Evolutionary conservation across 1,140 invertebrate genomes (phyloP), one percentile per base, ranked within the genome.

Genomic region (Brachionus sp.): DNA sequence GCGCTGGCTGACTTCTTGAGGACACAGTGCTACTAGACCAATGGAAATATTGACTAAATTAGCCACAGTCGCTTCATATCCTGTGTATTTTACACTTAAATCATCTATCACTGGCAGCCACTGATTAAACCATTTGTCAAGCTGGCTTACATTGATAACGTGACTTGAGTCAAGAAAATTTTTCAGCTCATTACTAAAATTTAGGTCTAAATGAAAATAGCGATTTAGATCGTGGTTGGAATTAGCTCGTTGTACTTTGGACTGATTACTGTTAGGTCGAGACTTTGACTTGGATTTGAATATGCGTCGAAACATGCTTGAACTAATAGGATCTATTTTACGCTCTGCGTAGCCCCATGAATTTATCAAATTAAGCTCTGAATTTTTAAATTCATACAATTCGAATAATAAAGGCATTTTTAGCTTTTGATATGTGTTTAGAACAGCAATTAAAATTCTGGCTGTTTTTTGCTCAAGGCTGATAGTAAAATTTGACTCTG

Each of bases 281-380:
- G 70, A 75, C 46, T 75, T 75, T 4, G 70, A 75, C 25, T 75
- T 75, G 29, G 70, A 75, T 29, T 75, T 75, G 39, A 75, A 75
- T 3, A 75, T 75, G 25, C 70, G 70, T 12, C 42, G 37, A 19
- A 75, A 75, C 70, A 75, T 75, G n/a, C 42, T 75, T 0, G 70
- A 75, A 3, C 25, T 75, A 6, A 10, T 12, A 9, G 66, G n/a
- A 9, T 70, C 66, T 16, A 39, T 39, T 70, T 70, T 70, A 7
- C 35, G 35, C 16, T 19, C 35, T 9, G 6, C 12, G 5, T 13
- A 66, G 64, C 33, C n/a, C 33, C 5, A n/a, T n/a, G 64, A 66
- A 66, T 29, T 39, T n/a, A 37, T 9, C 1, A 70, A 3, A 1
- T 1, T 39, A 13, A 70, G 16, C 2, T 70, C 2, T 6, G 19